These are phyloP conservation scores for Parnassius apollo DNA, from an alignment of 2,888 invertebrate genomes.

Conservation along the genomic window DNA sequence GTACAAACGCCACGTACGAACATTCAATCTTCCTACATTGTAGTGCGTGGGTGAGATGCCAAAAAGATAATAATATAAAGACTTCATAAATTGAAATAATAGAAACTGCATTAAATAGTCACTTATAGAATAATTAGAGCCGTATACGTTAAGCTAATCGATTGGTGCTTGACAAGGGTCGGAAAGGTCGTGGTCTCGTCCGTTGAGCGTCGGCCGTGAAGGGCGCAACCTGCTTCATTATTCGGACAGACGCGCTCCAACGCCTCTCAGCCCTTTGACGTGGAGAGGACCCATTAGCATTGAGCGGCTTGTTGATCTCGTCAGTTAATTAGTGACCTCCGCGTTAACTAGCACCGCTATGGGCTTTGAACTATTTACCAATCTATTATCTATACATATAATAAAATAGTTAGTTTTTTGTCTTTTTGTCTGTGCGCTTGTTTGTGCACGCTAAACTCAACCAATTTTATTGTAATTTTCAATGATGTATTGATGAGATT, in stretches of 20 bases:
- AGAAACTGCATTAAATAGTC: constrained; percentile 50
- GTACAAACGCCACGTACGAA: constrained; percentile 50
- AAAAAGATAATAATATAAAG: constrained; percentile 50
- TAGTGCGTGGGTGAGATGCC: constrained; percentile 39
- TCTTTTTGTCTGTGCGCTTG: too few species aligned
- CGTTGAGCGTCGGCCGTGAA: constrained; percentile 45
- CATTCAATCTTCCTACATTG: constrained; percentile 52
- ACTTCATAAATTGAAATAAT: constrained; percentile 42
- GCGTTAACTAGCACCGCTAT: constrained; percentile 55
- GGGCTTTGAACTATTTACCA: constrained; percentile 29
- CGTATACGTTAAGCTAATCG: constrained; percentile 72
- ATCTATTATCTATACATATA: too few species aligned
- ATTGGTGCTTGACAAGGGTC: constrained; percentile 76
- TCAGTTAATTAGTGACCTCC: constrained; percentile 74
- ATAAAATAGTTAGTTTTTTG: too few species aligned
- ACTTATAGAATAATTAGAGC: constrained; percentile 45
- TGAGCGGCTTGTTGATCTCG: constrained; percentile 75
- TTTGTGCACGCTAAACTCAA: too few species aligned
- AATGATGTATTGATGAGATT: too few species aligned
- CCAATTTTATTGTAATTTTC: too few species aligned
- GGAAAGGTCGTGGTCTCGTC: constrained; percentile 54
- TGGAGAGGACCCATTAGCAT: constrained; percentile 77
- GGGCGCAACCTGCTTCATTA: constrained; percentile 70
- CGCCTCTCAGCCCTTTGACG: constrained; percentile 78
- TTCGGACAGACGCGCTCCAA: constrained; percentile 75